Evolutionary conservation across 2,888 invertebrate genomes (phyloP).

Genomic region (Dinocampus coccinellae): DNA sequence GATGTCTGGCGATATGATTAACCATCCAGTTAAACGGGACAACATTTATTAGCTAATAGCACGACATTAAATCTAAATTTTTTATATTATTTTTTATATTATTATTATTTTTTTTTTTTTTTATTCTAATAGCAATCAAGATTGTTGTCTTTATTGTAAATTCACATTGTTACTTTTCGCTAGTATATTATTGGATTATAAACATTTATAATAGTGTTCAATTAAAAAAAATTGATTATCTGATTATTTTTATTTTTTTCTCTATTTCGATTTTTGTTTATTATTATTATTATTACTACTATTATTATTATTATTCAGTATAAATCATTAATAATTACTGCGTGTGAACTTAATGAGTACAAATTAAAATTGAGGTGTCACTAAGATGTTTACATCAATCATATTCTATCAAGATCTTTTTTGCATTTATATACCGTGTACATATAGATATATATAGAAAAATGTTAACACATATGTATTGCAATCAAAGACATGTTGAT

Average conservation of each 20-base stretch:
- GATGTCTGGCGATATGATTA: slow-evolving; percentile 43
- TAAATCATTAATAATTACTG: slow-evolving; percentile 11
- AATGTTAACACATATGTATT: neutral
- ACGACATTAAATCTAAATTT: slow-evolving; percentile 26
- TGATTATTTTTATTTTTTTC: no score
- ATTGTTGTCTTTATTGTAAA: slow-evolving; percentile 10
- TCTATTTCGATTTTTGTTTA: neutral
- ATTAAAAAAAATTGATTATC: no score
- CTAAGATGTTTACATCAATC: slow-evolving; percentile 26
- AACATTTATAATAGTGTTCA: no score
- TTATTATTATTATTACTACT: neutral
- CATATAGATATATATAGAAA: neutral
- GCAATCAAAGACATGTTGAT: neutral
- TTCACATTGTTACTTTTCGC: slow-evolving; percentile 2
- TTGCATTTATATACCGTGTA: neutral
- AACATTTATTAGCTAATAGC: slow-evolving; percentile 56
- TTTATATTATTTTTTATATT: neutral
- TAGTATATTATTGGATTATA: neutral
- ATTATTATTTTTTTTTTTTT: neutral
- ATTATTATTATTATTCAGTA: neutral
- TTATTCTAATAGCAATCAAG: slow-evolving; percentile 20
- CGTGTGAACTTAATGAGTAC: neutral
- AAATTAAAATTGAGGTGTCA: slow-evolving; percentile 23
- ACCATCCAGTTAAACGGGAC: slow-evolving; percentile 37
- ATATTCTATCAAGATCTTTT: neutral